Evolutionary conservation across 1,140 invertebrate genomes (phyloP).

Genomic region (Cyrtorhinus lividipennis): DNA sequence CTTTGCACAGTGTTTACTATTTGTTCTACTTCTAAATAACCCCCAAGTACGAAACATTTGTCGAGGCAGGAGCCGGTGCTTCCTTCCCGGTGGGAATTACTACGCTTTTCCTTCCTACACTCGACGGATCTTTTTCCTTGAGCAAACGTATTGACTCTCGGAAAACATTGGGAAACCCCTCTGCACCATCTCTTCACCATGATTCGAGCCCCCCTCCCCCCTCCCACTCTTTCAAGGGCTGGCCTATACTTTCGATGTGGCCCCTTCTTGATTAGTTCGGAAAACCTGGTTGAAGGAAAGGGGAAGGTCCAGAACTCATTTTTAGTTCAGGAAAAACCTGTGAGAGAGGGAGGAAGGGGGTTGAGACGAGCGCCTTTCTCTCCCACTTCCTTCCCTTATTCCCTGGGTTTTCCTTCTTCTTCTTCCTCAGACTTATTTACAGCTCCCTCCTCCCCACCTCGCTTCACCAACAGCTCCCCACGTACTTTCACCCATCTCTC

Average conservation of each 20-base stretch:
- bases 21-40: background rate
- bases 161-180: background rate
- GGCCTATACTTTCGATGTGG: no score
- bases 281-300: no score
- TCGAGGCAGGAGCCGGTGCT: no score
- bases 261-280: no score
- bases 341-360: background rate
- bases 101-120: no score
- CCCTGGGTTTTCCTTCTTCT: background rate
- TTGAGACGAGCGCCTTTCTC: no score
- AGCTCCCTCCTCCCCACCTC: background rate
- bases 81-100: no score
- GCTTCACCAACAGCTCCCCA: no score
- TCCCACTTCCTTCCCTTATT: background rate
- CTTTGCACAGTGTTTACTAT: background rate
- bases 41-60: background rate
- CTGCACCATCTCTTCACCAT: no score
- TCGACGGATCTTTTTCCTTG: no score
- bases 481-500: background rate
- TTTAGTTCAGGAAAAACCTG: background rate
- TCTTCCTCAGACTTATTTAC: background rate
- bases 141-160: background rate
- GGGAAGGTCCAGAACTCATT: background rate
- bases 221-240: no score
- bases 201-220: no score